Evolutionary conservation across 2,888 invertebrate species (phyloP).

Genomic region (Archips xylosteana): DNA sequence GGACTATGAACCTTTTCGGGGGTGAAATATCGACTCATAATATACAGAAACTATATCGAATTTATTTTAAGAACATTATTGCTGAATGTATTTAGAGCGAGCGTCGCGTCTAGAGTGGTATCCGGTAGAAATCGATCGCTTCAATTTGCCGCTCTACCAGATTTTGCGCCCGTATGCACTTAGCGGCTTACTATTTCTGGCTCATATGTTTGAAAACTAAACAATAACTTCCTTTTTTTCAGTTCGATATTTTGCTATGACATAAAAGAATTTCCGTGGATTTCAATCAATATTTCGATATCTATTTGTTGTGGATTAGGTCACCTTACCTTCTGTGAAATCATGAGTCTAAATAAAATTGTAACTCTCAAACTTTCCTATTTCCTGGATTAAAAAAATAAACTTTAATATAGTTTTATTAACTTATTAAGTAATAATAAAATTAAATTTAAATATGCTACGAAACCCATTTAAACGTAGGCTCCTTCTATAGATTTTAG

Average conservation of each 20-base stretch:
- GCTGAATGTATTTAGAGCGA: constrained; percentile 28
- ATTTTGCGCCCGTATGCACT: constrained; percentile 15
- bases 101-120: constrained; percentile 2
- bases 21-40: background rate
- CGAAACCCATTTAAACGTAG: background rate
- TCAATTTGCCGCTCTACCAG: constrained; percentile 28
- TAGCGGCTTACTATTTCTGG: constrained; percentile 14
- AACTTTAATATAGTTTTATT: no score
- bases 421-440: no score
- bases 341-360: no score
- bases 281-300: background rate
- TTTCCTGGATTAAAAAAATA: no score
- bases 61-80: constrained; percentile 31
- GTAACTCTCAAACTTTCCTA: no score
- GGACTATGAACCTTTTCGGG: background rate
- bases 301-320: no score
- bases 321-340: no score
- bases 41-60: background rate
- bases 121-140: constrained; percentile 37
- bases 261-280: background rate
- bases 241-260: no score
- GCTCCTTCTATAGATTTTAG: background rate
- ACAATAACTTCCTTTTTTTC: background rate
- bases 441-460: no score
- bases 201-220: constrained; percentile 1